phyloP scores from a whole-genome alignment of 2,797 vertebrate species.

The Antennarius maculatus region DNA sequence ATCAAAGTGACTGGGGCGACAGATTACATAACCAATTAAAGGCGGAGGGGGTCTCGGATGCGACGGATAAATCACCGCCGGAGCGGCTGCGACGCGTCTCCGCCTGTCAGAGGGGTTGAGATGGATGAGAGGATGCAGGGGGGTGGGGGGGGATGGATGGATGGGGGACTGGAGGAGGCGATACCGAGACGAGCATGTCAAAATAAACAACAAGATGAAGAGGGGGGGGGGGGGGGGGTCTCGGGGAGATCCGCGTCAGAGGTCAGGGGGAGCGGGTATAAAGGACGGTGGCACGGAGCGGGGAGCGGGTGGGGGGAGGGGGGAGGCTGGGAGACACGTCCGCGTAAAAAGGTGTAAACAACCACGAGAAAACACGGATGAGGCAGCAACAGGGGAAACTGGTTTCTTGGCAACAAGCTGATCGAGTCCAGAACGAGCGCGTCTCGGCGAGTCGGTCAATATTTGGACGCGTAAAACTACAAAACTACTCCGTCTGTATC shows the following conservation, averaged over 20 bases:
- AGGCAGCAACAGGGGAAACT: slow-evolving; percentile 44
- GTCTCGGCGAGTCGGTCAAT: not conserved
- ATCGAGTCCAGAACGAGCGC: slow-evolving; percentile 24
- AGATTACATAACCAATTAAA: slow-evolving; percentile 56
- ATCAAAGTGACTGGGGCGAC: slow-evolving; percentile 50
- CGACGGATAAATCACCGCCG: slow-evolving; percentile 5
- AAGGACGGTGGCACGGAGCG: slow-evolving; percentile 20
- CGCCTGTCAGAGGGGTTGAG: not conserved
- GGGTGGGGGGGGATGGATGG: too few species aligned
- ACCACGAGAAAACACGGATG: slow-evolving; percentile 36
- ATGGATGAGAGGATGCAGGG: slow-evolving; percentile 1
- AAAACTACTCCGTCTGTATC: not conserved
- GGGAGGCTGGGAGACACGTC: slow-evolving; percentile 26
- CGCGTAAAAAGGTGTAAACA: slow-evolving; percentile 56
- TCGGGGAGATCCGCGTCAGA: slow-evolving; percentile 23
- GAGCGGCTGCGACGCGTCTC: slow-evolving; percentile 25
- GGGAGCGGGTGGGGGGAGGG: not conserved
- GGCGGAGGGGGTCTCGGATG: not conserved
- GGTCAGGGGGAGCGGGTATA: slow-evolving; percentile 21
- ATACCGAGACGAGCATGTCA: slow-evolving; percentile 17
- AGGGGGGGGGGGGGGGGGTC: not conserved
- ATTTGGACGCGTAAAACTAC: not conserved
- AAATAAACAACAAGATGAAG: slow-evolving; percentile 25
- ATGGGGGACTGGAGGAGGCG: slow-evolving; percentile 30
- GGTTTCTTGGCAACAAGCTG: slow-evolving; percentile 65